These are phyloP conservation scores for Ataeniobius toweri DNA, from an alignment of 2,797 vertebrate species.

Conservation along the genomic window DNA sequence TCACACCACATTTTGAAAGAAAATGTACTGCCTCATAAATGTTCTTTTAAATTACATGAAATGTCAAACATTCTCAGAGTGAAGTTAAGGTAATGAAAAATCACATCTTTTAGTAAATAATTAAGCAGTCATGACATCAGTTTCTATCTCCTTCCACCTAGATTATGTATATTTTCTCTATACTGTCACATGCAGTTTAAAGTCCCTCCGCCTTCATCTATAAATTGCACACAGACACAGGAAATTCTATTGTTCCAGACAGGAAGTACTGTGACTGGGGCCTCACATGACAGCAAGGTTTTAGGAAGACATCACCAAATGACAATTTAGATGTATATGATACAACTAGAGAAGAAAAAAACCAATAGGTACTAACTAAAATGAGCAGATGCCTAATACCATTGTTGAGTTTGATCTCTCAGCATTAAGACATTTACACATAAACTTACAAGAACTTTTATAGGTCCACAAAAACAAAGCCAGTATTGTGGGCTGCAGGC, in stretches of 20 bases:
- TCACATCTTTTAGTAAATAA: background rate
- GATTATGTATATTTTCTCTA: background rate
- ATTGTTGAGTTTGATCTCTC: background rate
- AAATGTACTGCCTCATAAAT: background rate
- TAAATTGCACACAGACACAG: slow-evolving; percentile 36
- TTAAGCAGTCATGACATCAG: background rate
- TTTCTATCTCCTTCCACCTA: background rate
- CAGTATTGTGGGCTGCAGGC: slow-evolving; percentile 40
- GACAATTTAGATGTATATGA: slow-evolving; percentile 2
- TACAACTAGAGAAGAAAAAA: background rate
- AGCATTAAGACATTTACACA: slow-evolving; percentile 9
- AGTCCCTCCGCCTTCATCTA: background rate
- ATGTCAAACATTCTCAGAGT: background rate
- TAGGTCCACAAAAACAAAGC: slow-evolving; percentile 43
- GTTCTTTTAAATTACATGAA: background rate
- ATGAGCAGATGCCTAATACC: background rate
- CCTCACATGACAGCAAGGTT: slow-evolving; percentile 34
- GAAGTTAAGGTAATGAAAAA: background rate
- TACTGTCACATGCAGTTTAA: slow-evolving; percentile 12
- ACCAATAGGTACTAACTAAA: background rate
- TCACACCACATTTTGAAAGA: background rate
- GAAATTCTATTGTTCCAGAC: slow-evolving; percentile 61
- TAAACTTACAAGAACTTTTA: slow-evolving; percentile 5
- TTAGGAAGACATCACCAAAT: slow-evolving; percentile 3
- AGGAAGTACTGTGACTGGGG: slow-evolving; percentile 53